These are phyloP conservation scores for Battus philenor DNA, from an alignment of 1,140 invertebrate genomes.

Conservation along the genomic window DNA sequence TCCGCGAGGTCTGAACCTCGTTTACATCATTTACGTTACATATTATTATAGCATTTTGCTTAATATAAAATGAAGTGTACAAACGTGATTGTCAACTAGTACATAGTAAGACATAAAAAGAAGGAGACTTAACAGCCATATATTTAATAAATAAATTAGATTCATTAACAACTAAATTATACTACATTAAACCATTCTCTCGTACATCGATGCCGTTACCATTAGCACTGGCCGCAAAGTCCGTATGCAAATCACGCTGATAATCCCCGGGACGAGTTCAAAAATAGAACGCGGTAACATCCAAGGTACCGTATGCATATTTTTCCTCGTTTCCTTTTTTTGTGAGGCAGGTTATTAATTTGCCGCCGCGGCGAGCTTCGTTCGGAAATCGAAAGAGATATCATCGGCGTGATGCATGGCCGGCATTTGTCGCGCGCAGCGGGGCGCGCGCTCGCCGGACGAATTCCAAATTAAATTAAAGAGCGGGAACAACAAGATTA, in stretches of 20 bases:
- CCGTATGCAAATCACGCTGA: conserved; percentile 5
- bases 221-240: too few relatives aligned
- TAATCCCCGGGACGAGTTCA: neutral
- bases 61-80: too few relatives aligned
- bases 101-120: too few relatives aligned
- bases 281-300: conserved; percentile 8
- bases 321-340: conserved; percentile 43
- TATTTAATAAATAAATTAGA: too few relatives aligned
- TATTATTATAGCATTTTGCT: too few relatives aligned
- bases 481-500: conserved; percentile 64
- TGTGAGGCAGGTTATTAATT: conserved; percentile 57
- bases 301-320: conserved; percentile 23
- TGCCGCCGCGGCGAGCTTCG: conserved; percentile 47
- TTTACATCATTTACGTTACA: too few relatives aligned
- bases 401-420: conserved; percentile 71
- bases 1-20: too few relatives aligned
- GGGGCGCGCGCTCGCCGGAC: conserved; percentile 57
- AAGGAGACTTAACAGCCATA: too few relatives aligned
- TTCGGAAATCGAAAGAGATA: conserved; percentile 74
- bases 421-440: conserved; percentile 70
- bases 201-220: too few relatives aligned
- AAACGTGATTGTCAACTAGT: too few relatives aligned
- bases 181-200: too few relatives aligned
- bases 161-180: too few relatives aligned
- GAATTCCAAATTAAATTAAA: conserved; percentile 73